phyloP scores from a whole-genome alignment of 2,888 invertebrate species.

The Fragum whitleyi region DNA sequence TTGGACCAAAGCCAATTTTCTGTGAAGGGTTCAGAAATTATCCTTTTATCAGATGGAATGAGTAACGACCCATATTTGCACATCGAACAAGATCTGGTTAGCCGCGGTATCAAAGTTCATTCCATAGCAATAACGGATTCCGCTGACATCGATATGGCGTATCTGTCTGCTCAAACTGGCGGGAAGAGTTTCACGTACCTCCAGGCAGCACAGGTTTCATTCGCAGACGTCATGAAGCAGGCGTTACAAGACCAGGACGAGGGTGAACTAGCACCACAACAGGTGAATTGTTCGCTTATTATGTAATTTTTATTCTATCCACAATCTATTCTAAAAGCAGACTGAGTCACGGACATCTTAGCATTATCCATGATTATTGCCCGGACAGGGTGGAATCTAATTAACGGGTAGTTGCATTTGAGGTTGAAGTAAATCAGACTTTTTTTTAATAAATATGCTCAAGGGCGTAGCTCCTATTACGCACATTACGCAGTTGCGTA shows the following conservation, averaged over 20 bases:
- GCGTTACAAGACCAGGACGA: neutral
- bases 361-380: no score
- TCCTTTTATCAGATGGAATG: conserved; percentile 30
- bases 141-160: neutral
- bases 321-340: no score
- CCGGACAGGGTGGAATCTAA: no score
- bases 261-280: neutral
- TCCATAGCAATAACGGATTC: conserved; percentile 11
- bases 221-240: conserved; percentile 21
- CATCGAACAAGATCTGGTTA: neutral
- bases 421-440: no score
- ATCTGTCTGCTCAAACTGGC: neutral
- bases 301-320: no score
- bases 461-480: no score
- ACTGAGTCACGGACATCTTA: no score
- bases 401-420: no score
- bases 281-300: no score
- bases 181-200: conserved; percentile 23
- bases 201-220: neutral
- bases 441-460: no score
- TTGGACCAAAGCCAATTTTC: neutral
- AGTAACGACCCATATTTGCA: neutral
- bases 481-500: no score
- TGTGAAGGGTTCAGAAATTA: conserved; percentile 13
- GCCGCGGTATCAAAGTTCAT: conserved; percentile 12